Evolutionary conservation across 1,140 invertebrate species (phyloP), one percentile per base, ranked within the genome.

Genomic region (Asbolus verrucosus): DNA sequence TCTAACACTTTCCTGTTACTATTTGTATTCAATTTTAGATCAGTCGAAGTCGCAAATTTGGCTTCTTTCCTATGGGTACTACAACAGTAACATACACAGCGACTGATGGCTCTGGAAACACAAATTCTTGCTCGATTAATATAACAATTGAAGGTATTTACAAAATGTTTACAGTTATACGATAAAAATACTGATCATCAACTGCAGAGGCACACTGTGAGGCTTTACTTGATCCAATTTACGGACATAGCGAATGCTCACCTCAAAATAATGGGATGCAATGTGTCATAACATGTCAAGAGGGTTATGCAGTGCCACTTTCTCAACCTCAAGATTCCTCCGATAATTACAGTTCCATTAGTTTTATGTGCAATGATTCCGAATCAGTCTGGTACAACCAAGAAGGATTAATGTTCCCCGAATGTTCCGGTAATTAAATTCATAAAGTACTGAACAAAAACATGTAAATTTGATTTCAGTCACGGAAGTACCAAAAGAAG

Each of bases 71-170:
- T 1, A 73, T 85, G 6, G 89, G 89, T 0, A 82, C 78, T n/a
- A 90, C 88, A 0, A 67, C 77, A 54, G 83, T 91, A 0, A 82
- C 78, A 6, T 91, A 90, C 73, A 84, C 79, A 5, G 90, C 88
- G 0, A 80, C 73, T 27, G 90, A 92, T 76, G 72, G 79, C 13
- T 85, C 82, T 19, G 85, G 85, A 31, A 92, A 92, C 76, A 83
- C 81, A 30, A 87, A 82, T 41, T 84, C 78, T 3, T 92, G 90
- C 73, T 75, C 82, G 5, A 77, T 91, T 8, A 86, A 86, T 65
- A 85, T 91, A 14, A 87, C 84, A 8, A 83, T 92, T n/a, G 82
- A 89, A 83, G 87, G 89, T 90, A 81, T 36, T 8, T 11, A 11
- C 11, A 36, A 6, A 2, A 36, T 3, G 33, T 79, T 75, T 11